Conservation (phyloP, 64 coral and sea anemone genomes). For the Stylophora pistillata region DNA sequence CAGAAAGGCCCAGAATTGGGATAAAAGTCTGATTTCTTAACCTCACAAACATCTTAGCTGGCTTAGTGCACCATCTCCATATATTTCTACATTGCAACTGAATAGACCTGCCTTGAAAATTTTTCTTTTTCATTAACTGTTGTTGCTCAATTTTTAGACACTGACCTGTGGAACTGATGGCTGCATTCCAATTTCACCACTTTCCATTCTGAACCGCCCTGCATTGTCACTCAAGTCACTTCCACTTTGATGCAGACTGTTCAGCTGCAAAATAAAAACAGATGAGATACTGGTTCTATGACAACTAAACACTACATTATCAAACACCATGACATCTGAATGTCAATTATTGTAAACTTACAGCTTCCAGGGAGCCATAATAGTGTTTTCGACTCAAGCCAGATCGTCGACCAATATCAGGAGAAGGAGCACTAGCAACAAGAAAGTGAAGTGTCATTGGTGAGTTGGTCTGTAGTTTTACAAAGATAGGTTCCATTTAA, state of each 20-base stretch:
- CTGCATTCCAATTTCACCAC: conserved; percentile 32
- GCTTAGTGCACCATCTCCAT: too few species aligned
- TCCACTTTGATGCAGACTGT: conserved; percentile 5
- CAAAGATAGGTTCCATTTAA: background rate
- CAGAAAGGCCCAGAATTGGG: too few species aligned
- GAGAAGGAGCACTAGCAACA: conserved; percentile 60
- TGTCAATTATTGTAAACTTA: conserved; percentile 18
- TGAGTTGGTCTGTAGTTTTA: background rate
- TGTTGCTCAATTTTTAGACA: background rate
- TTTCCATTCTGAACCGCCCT: conserved; percentile 47
- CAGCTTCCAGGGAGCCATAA: conserved; percentile 76
- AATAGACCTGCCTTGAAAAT: too few species aligned
- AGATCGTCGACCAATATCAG: conserved; percentile 60
- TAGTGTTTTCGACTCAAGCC: conserved; percentile 79
- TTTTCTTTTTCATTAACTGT: too few species aligned
- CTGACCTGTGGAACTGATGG: background rate
- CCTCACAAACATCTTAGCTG: too few species aligned
- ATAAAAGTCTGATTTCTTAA: too few species aligned
- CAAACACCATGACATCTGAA: background rate
- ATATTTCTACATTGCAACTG: too few species aligned
- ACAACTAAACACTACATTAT: too few species aligned
- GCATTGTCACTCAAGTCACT: conserved; percentile 20
- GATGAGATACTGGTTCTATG: background rate
- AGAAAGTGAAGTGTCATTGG: background rate
- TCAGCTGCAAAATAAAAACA: background rate